Evolutionary conservation across 2,888 invertebrate species (phyloP), one percentile per base, ranked within the genome.

Genomic region (Ischnus inquisitorius): DNA sequence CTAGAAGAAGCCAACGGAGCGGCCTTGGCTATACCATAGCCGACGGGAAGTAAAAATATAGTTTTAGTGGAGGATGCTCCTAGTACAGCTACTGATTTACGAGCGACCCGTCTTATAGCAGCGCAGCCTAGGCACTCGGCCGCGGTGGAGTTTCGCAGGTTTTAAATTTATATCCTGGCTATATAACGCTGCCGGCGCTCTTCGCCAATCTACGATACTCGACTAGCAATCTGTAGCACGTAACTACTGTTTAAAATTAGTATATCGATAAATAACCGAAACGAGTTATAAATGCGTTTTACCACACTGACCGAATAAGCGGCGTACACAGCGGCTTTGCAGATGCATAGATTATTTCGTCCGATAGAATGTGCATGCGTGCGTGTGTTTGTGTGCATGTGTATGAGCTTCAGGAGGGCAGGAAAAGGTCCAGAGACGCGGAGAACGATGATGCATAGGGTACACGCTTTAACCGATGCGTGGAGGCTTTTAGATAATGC

Each of bases 221-320:
- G 10, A 16, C 28, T 34, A 28, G 25, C 62, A 60, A 74, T 74
- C 62, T 62, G 72, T 46, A 28, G 72, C 72, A 74, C 62, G 62
- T 75, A 75, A 74, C 62, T 48, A 75, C 62, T 64, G 74, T 75
- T 46, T 64, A 51, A 75, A 75, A 75, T 75, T 75, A 75, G 64
- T 64, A 46, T 48, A 34, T 75, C 64, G 74, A 64, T 64, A 64
- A 75, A 75, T 75, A 75, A 75, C 48, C 39, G 19, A 39, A 48
- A 75, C 62, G 62, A 28, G 5, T 62, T 48, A 51, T 64, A 43
- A 75, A 62, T 64, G 12, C 62, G 43, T 43, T 46, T 43, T 34
- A 16, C 34, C 74, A 46, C 46, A 62, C 60, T 64, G 28, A 62
- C 43, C 48, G 62, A 64, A 22, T 22, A 28, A 34, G 62, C 4